Base-by-base conservation (phyloP, 2,113 vertebrate genomes). In the Mionectes macconnelli region DNA sequence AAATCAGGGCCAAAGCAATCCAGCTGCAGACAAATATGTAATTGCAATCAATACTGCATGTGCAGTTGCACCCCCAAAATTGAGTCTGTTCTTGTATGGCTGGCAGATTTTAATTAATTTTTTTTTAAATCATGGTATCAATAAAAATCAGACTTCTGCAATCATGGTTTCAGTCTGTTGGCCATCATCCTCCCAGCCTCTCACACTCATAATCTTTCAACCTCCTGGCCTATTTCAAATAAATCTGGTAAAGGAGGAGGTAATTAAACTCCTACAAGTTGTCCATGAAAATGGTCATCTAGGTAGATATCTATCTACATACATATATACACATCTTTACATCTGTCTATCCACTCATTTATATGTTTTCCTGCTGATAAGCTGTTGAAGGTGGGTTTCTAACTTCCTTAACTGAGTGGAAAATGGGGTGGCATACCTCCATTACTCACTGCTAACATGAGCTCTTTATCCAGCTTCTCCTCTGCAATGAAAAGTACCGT, bases 1-100 rank as follows among this genome's bases (percentile, higher is more conserved):
- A 95, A 96, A 86, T 84, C 64, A 95, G 56, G 56, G n/a, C 90
- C 94, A 88, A 92, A 56, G 93, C 76, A 95, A 93, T 95, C 85
- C 72, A 64, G 44, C 28, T 88, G 64, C 79, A 95, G 83, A 68
- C 55, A 93, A 96, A 95, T 95, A 88, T 60, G 31, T 93, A 94
- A 96, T 95, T 92, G 78, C 63, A 94, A 87, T 93, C 94, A 90
- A 95, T 96, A 94, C 60, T 45, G 19, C n/a, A 77, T 27, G 31
- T 80, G 50, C 62, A 90, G 30, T 88, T 81, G 52, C 31, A 63
- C 33, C 47, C 55, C 45, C 5, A n/a, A 59, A 96, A 93, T 67
- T 24, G 12, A 89, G 91, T 70, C 66, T 35, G 10, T 47, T 77
- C 75, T 73, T 50, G 23, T 55, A n/a, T 70, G 55, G n/a, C 42